phyloP scores from a whole-genome alignment of 2,888 invertebrate species.

The Lasius platythorax region DNA sequence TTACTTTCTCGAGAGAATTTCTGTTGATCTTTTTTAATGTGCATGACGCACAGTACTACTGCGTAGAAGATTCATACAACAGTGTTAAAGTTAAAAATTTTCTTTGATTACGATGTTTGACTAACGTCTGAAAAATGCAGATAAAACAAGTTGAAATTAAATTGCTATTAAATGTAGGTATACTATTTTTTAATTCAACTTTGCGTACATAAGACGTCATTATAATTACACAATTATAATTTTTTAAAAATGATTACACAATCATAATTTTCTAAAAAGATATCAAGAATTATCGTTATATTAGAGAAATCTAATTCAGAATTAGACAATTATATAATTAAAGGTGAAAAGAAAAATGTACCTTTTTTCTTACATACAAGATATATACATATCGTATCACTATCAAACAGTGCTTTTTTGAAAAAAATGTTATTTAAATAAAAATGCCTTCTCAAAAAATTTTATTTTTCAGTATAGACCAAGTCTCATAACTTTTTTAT shows the following conservation, averaged over 20 bases:
- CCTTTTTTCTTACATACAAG: background rate
- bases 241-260: too few species aligned
- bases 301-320: background rate
- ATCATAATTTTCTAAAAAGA: background rate
- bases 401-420: background rate
- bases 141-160: background rate
- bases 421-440: constrained; percentile 6
- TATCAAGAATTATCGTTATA: background rate
- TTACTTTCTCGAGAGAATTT: background rate
- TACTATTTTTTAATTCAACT: background rate
- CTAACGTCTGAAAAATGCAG: background rate
- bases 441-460: background rate
- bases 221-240: too few species aligned
- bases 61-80: background rate
- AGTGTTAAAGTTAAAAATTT: constrained; percentile 14
- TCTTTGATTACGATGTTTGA: background rate
- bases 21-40: background rate
- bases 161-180: background rate
- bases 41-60: background rate
- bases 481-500: background rate
- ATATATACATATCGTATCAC: background rate
- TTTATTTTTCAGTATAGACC: background rate
- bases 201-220: background rate
- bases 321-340: background rate
- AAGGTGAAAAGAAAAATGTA: background rate